Percentiles rank a stretch among this genome's conserved stretches.
Conservation (phyloP, 64 coral and sea anemone genomes). For the Catalaphyllia jardinei region DNA sequence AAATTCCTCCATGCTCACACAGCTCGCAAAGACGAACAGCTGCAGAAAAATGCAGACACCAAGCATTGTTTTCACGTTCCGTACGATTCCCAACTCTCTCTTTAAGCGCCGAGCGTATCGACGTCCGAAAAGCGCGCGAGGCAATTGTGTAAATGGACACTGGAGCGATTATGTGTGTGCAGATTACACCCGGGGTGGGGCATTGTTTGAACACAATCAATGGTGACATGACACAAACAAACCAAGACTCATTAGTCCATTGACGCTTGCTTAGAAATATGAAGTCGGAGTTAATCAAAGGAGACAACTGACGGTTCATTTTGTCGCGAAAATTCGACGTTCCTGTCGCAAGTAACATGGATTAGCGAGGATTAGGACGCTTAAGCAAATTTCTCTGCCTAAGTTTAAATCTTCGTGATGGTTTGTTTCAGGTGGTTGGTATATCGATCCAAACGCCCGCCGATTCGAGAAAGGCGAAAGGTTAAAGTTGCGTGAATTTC, state of each 20-base stretch:
- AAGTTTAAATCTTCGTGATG: background rate
- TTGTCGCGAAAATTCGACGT: background rate
- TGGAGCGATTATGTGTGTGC: background rate
- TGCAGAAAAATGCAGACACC: background rate
- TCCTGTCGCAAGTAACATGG: background rate
- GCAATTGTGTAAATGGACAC: constrained; percentile 19
- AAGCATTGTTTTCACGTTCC: background rate
- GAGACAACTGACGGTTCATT: background rate
- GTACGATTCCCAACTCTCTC: background rate
- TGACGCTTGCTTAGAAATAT: constrained; percentile 16
- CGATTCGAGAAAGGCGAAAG: background rate
- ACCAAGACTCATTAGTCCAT: constrained; percentile 25
- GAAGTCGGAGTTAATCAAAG: constrained; percentile 1
- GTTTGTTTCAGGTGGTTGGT: background rate
- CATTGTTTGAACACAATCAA: constrained; percentile 28
- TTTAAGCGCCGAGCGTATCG: background rate
- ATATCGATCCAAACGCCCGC: background rate
- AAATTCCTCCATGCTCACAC: background rate
- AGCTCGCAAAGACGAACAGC: background rate
- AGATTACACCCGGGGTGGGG: constrained; percentile 10
- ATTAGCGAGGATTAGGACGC: background rate
- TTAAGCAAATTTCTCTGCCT: background rate
- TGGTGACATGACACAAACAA: constrained; percentile 18
- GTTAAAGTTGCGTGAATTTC: background rate
- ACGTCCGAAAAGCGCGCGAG: constrained; percentile 17